These are phyloP conservation scores for silkworm (Bombyx mori) DNA, from an alignment of 1,140 invertebrate species.

Conservation along the genomic window ASM3026992v2 NC_085118.1:14794501-14795000, in stretches of 20 bases:
- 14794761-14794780: slow-evolving; percentile 63
- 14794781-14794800: slow-evolving; percentile 54
- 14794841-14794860: slow-evolving; percentile 44
- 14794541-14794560: too few species aligned
- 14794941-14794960: slow-evolving; percentile 68
- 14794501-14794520: too few species aligned
- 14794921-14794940: slow-evolving; percentile 57
- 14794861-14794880: slow-evolving; percentile 39
- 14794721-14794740: slow-evolving; percentile 63
- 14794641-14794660: too few species aligned
- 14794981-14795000: slow-evolving; percentile 64
- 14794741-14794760: slow-evolving; percentile 71
- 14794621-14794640: too few species aligned
- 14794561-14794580: too few species aligned
- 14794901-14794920: slow-evolving; percentile 43
- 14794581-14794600: too few species aligned
- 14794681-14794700: slow-evolving; percentile 67
- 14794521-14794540: too few species aligned
- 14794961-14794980: slow-evolving; percentile 66
- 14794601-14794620: too few species aligned
- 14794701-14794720: slow-evolving; percentile 66
- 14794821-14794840: slow-evolving; percentile 33
- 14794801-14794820: slow-evolving; percentile 55
- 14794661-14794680: slow-evolving; percentile 7
- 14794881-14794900: slow-evolving; percentile 46